phyloP scores from a whole-genome alignment of 2,797 vertebrate species.

The Fistularia tabacaria region DNA sequence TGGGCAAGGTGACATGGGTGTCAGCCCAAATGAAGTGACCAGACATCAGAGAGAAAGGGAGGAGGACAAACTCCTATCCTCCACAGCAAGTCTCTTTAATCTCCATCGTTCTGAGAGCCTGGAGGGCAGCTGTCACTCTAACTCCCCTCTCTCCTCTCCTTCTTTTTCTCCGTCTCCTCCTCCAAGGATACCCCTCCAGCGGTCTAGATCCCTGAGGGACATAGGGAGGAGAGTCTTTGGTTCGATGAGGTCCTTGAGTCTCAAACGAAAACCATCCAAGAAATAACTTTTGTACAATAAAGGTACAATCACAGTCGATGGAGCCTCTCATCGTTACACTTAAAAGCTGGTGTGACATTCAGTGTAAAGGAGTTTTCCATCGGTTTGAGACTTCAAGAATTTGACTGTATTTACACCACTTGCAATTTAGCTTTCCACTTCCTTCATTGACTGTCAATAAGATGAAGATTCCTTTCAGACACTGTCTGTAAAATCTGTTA shows the following conservation, averaged over 20 bases:
- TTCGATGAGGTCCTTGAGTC: slow-evolving; percentile 79
- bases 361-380: slow-evolving; percentile 34
- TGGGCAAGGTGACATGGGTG: slow-evolving; percentile 50
- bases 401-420: slow-evolving; percentile 1
- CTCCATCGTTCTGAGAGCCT: slow-evolving; percentile 76
- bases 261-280: slow-evolving; percentile 74
- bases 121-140: slow-evolving; percentile 73
- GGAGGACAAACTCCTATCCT: slow-evolving; percentile 73
- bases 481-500: slow-evolving; percentile 22
- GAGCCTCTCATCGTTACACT: slow-evolving; percentile 25
- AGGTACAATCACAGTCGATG: slow-evolving; percentile 11
- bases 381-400: slow-evolving; percentile 16
- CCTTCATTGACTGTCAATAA: slow-evolving; percentile 12
- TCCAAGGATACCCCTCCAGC: slow-evolving; percentile 64
- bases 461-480: slow-evolving; percentile 40
- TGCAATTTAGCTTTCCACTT: slow-evolving; percentile 6
- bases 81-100: slow-evolving; percentile 77
- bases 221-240: slow-evolving; percentile 79
- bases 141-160: slow-evolving; percentile 76
- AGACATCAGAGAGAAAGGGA: slow-evolving; percentile 55
- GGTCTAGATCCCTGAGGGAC: slow-evolving; percentile 80
- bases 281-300: slow-evolving; percentile 64
- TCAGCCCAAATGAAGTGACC: slow-evolving; percentile 48
- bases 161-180: slow-evolving; percentile 76
- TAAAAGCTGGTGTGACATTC: slow-evolving; percentile 42